Evolutionary conservation across 2,888 invertebrate genomes (phyloP).

Genomic region (Limnephilus auricula): DNA sequence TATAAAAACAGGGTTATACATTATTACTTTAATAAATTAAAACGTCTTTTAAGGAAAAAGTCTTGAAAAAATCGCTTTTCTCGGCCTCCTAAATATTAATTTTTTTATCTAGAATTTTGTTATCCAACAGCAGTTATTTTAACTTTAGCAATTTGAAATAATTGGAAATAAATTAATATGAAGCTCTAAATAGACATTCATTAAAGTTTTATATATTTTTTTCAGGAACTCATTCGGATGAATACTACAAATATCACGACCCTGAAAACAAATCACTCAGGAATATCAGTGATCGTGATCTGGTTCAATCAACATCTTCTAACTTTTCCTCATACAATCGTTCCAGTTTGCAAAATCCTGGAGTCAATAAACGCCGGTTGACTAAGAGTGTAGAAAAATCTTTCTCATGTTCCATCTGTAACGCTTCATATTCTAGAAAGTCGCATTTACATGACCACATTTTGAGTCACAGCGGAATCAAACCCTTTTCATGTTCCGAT

Average conservation of each 20-base stretch:
- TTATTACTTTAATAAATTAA: no score
- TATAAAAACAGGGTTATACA: no score
- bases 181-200: neutral
- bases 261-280: neutral
- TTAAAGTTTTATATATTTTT: neutral
- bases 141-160: neutral
- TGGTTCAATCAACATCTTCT: neutral
- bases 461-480: neutral
- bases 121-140: no score
- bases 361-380: neutral
- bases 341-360: neutral
- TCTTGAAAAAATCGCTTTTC: no score
- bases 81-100: no score
- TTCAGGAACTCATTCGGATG: neutral
- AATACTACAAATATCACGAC: neutral
- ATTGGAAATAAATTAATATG: neutral
- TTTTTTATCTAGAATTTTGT: no score
- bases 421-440: neutral
- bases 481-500: no score
- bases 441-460: neutral
- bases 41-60: no score
- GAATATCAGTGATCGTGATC: neutral
- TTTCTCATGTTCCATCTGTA: neutral
- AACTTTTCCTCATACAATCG: neutral
- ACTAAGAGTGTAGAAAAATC: neutral